phyloP scores from a whole-genome alignment of 2,797 vertebrate species.

The Poliocrania exsul region DNA sequence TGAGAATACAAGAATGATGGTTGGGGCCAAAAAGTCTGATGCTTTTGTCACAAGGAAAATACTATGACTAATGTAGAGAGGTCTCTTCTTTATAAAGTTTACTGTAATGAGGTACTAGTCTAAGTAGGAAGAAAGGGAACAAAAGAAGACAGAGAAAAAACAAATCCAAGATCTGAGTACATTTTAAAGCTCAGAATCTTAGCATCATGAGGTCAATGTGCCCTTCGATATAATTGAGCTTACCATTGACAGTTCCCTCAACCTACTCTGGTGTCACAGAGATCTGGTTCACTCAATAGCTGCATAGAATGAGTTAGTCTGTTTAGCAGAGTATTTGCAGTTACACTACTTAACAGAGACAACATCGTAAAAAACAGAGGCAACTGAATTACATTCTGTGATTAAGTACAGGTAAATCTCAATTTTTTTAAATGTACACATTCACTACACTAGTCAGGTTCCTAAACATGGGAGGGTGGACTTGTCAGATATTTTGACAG shows the following conservation, averaged over 20 bases:
- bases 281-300: conserved; percentile 17
- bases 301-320: not conserved
- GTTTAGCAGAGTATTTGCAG: not conserved
- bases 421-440: not conserved
- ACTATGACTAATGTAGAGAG: not conserved
- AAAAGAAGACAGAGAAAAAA: not conserved
- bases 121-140: not conserved
- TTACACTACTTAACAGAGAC: not conserved
- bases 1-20: not conserved
- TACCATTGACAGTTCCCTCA: not conserved
- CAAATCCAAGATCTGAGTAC: not conserved
- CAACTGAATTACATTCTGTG: not conserved
- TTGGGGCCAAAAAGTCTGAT: not conserved
- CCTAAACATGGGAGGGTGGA: not conserved
- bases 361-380: not conserved
- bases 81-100: not conserved
- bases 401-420: not conserved
- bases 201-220: conserved; percentile 26
- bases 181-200: conserved; percentile 21
- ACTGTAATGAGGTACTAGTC: not conserved
- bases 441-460: not conserved
- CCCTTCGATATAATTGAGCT: conserved; percentile 31
- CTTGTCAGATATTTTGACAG: not conserved
- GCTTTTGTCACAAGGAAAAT: not conserved
- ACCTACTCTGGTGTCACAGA: not conserved